Conservation (phyloP, 2,113 vertebrate genomes). For the Amphilophus citrinellus region DNA sequence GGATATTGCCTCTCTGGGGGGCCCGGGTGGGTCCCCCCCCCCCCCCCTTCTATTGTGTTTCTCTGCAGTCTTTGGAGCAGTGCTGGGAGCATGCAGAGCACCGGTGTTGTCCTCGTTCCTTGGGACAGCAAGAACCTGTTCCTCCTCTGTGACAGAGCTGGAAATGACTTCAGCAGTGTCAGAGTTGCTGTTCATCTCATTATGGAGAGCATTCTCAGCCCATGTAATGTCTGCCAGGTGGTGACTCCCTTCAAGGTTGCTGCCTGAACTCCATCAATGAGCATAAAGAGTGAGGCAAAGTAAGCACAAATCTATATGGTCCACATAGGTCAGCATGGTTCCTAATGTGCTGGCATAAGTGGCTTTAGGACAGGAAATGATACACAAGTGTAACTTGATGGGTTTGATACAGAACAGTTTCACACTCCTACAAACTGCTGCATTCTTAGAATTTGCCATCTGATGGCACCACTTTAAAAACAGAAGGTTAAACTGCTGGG, state of each 20-base stretch:
- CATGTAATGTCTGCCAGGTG: slow-evolving; percentile 54
- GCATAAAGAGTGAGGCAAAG: too few species aligned
- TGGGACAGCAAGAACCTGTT: neutral
- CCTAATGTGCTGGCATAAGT: too few species aligned
- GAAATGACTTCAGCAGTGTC: neutral
- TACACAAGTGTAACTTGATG: neutral
- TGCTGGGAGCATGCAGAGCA: neutral
- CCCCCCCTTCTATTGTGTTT: slow-evolving; percentile 76
- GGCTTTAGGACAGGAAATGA: too few species aligned
- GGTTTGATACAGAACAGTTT: too few species aligned
- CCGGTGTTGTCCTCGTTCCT: neutral
- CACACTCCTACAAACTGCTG: too few species aligned
- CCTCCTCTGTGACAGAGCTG: slow-evolving; percentile 6
- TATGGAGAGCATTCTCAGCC: slow-evolving; percentile 15
- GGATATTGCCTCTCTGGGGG: slow-evolving; percentile 76
- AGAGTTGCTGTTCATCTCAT: slow-evolving; percentile 25
- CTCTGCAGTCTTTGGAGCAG: neutral
- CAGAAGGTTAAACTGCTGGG: neutral
- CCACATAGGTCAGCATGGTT: too few species aligned
- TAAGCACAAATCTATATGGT: too few species aligned
- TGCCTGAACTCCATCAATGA: slow-evolving; percentile 67
- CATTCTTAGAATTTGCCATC: neutral
- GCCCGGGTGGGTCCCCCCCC: too few species aligned
- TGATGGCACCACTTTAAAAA: neutral
- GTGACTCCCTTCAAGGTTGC: slow-evolving; percentile 56